Percentiles rank a stretch among this genome's conserved stretches.
Evolutionary conservation across 2,797 vertebrate species (phyloP).

Genomic region (Apogon talboti): DNA sequence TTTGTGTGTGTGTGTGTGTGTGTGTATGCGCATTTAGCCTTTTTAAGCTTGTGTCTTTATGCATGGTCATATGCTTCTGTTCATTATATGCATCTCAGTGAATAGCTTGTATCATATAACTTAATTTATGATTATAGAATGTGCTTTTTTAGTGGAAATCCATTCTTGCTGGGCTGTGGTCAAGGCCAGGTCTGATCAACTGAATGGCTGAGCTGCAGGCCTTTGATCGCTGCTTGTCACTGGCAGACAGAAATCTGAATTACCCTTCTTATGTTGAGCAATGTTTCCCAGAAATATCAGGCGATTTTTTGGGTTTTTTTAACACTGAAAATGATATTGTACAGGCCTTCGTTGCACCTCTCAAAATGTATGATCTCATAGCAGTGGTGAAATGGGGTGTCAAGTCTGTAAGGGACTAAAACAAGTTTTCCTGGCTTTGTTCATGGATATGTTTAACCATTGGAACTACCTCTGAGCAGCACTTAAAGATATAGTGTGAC

Average conservation of each 20-base stretch:
- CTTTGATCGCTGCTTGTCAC: constrained; percentile 51
- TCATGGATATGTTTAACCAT: constrained; percentile 29
- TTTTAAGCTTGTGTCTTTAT: background rate
- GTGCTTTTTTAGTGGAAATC: constrained; percentile 34
- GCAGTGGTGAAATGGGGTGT: constrained; percentile 26
- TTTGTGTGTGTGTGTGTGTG: no score
- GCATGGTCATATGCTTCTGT: constrained; percentile 7
- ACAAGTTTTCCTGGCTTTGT: constrained; percentile 37
- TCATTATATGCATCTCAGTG: constrained; percentile 22
- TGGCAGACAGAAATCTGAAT: constrained; percentile 25
- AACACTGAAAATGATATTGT: constrained; percentile 32
- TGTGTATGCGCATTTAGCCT: background rate
- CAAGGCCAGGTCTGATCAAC: constrained; percentile 49
- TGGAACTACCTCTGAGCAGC: constrained; percentile 1
- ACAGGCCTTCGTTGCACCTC: constrained; percentile 20
- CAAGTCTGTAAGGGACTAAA: constrained; percentile 8
- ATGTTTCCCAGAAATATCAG: constrained; percentile 33
- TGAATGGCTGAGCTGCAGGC: constrained; percentile 42
- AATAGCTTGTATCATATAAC: constrained; percentile 22
- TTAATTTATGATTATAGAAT: constrained; percentile 3
- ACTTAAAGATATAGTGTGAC: background rate
- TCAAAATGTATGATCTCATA: constrained; percentile 46
- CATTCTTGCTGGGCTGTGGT: constrained; percentile 44
- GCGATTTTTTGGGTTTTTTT: background rate
- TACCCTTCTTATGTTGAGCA: constrained; percentile 24